phyloP scores from a whole-genome alignment of 2,888 invertebrate species.

The Calliopum simillimum region DNA sequence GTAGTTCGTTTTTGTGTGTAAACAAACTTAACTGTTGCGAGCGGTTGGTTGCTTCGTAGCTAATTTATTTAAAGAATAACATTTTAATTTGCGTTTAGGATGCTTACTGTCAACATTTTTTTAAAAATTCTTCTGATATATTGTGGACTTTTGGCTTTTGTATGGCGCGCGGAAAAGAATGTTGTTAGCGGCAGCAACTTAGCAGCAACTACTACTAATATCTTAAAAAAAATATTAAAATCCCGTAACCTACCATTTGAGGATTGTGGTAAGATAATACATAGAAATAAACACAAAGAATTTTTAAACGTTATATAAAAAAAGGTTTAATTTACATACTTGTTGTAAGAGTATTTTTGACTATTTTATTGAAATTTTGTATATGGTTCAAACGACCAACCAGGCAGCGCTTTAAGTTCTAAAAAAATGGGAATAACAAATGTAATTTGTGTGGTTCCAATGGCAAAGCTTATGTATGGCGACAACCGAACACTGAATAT shows the following conservation, averaged over 20 bases:
- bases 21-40: slow-evolving; percentile 4
- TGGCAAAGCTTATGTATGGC: too few relatives aligned
- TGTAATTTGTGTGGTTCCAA: too few relatives aligned
- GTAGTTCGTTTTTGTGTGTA: slow-evolving; percentile 8
- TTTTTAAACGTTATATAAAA: background rate
- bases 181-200: slow-evolving; percentile 27
- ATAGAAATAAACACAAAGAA: background rate
- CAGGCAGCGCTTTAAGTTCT: too few relatives aligned
- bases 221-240: slow-evolving; percentile 40
- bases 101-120: slow-evolving; percentile 16
- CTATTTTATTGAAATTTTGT: too few relatives aligned
- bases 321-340: too few relatives aligned
- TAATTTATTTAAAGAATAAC: background rate
- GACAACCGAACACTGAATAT: too few relatives aligned
- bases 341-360: too few relatives aligned
- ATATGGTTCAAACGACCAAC: too few relatives aligned
- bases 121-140: slow-evolving; percentile 38
- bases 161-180: background rate
- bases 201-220: slow-evolving; percentile 40
- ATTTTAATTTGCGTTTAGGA: background rate
- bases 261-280: slow-evolving; percentile 58
- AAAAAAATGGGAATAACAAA: too few relatives aligned
- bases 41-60: slow-evolving; percentile 3
- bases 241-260: slow-evolving; percentile 55
- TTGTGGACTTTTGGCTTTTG: slow-evolving; percentile 4